Conservation (phyloP, 2,797 vertebrate species). For the Enteromius unitaeniatus region DNA sequence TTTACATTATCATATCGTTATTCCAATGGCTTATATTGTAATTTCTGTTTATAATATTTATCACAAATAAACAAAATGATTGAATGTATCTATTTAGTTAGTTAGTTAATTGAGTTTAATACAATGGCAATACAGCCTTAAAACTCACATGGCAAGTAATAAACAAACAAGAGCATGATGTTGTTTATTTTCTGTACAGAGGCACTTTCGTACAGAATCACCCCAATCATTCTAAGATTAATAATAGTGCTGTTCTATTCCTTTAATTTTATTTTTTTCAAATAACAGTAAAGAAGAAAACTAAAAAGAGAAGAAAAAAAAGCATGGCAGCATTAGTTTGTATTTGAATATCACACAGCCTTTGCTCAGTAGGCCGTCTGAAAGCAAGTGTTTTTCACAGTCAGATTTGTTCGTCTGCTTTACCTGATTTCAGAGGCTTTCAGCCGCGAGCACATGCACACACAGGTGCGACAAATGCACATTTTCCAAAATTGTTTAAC, state of each 20-base stretch:
- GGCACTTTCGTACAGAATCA: not conserved
- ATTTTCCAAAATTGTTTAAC: conserved; percentile 18
- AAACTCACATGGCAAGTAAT: not conserved
- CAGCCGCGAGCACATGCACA: not conserved
- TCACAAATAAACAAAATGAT: not conserved
- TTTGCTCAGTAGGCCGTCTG: not conserved
- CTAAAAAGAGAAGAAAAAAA: no score
- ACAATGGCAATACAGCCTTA: no score
- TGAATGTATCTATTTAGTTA: no score
- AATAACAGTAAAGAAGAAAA: not conserved
- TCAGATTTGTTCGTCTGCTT: not conserved
- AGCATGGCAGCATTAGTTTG: no score
- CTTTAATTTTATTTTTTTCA: not conserved
- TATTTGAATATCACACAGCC: not conserved
- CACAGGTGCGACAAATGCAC: conserved; percentile 3
- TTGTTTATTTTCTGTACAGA: not conserved
- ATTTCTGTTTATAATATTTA: not conserved
- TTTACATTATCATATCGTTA: no score
- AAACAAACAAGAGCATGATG: no score
- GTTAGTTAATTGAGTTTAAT: no score
- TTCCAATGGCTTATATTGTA: no score
- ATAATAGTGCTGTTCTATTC: not conserved
- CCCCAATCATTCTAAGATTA: not conserved
- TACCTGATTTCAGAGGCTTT: not conserved
- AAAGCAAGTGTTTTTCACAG: not conserved